Base-by-base conservation (phyloP, 2,888 invertebrate genomes). In the Sphecodes monilicornis region DNA sequence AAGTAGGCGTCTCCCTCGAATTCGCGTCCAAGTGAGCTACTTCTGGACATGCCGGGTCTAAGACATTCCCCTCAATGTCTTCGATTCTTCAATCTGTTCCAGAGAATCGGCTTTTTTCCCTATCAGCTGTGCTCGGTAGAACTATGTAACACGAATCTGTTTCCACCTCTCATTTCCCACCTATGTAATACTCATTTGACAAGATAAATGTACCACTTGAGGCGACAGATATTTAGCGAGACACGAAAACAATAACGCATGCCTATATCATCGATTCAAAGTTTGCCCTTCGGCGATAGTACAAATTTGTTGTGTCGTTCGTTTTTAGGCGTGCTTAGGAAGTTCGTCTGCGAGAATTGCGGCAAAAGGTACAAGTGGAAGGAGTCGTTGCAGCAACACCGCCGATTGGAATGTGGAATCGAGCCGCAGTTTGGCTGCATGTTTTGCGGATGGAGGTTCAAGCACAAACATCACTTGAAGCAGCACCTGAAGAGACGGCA, bases 381-480 rank as follows among this genome's bases (percentile, higher is more conserved):
- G 46, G 90, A 89, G 3, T 91, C 92, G 18, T 79, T 94, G 76
- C 87, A 85, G n/a, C 90, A 92, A 29, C 95, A 95, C 80, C 88
- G 90, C 36, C 90, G 91, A 36, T 89, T 92, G 81, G 94, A 94
- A 84, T 95, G 94, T 78, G 94, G 94, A 10, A 91, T 92, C 41
- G 92, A 93, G 74, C 93, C 93, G 11, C 90, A 91, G 76, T 95
- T 93, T 86, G 73, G 84, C 46, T 94, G 94, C 79, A 82, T 78
- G 54, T 66, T 90, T 10, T 92, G 93, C 76, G 89, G 82, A 11
- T 87, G 88, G 79, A 87, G 82, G 46, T 92, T 91, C 81, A 91
- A 89, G 79, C 91, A 91, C 76, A 90, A 91, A 13, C 91, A 90
- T 57, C 91, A 89, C 39, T 66, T 90, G 26, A 86, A 87, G 66